Evolutionary conservation across 2,113 vertebrate species (phyloP).

Genomic region (Okapia johnstoni): DNA sequence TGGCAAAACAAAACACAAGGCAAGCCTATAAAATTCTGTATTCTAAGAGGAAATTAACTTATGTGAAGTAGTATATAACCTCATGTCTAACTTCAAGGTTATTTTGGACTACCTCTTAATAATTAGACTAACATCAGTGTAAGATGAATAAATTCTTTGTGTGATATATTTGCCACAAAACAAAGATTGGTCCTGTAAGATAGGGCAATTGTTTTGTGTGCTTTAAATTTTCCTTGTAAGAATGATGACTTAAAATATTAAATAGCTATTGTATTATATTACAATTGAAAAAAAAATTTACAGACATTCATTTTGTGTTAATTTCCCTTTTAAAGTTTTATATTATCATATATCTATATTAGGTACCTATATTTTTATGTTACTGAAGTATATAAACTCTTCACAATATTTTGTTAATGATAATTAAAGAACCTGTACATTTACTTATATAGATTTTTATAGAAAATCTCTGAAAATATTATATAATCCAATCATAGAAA

Average conservation of each 20-base stretch:
- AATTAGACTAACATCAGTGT: not conserved
- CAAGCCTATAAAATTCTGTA: not conserved
- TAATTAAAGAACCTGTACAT: not conserved
- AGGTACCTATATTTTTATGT: not conserved
- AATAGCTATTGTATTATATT: not conserved
- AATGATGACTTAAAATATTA: not conserved
- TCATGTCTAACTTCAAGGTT: not conserved
- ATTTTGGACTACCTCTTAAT: not conserved
- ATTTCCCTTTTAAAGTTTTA: not conserved
- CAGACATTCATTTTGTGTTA: not conserved
- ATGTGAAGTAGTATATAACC: not conserved
- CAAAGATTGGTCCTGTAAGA: not conserved
- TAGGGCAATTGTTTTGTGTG: not conserved
- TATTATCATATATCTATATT: not conserved
- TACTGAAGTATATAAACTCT: not conserved
- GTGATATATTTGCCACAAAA: not conserved
- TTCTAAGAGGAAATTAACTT: not conserved
- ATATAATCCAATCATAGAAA: not conserved
- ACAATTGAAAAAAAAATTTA: not conserved
- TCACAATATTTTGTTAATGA: not conserved
- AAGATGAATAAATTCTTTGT: not conserved
- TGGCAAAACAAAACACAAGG: not conserved
- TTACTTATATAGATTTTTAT: not conserved
- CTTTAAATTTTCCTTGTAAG: not conserved
- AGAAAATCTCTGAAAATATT: not conserved